These are phyloP conservation scores for Palythoa caribaeorum DNA, from an alignment of 92 coral and sea anemone species.

Conservation along the genomic window DNA sequence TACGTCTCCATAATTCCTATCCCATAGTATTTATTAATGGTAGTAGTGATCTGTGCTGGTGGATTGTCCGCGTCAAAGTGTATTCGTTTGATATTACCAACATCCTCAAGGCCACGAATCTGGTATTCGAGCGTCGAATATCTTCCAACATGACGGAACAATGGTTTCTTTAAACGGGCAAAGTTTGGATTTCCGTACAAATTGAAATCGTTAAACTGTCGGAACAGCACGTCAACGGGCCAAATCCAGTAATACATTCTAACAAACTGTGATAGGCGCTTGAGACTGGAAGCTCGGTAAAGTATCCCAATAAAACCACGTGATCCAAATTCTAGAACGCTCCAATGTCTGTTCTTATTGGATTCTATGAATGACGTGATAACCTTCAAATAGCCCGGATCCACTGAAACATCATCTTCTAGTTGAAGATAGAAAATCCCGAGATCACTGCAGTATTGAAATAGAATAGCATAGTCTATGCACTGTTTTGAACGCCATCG, in stretches of 20 bases:
- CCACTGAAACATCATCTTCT: conserved; percentile 74
- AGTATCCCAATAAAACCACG: conserved; percentile 87
- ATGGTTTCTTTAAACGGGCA: conserved; percentile 66
- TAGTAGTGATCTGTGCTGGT: conserved; percentile 58
- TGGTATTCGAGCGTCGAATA: conserved; percentile 77
- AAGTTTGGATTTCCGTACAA: conserved; percentile 73
- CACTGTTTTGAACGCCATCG: conserved; percentile 86
- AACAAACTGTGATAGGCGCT: conserved; percentile 68
- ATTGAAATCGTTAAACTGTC: conserved; percentile 80
- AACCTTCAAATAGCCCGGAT: conserved; percentile 57
- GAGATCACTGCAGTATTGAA: conserved; percentile 69
- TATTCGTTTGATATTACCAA: conserved; percentile 31
- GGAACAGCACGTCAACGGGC: conserved; percentile 76
- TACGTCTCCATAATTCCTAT: conserved; percentile 48
- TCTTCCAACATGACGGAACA: conserved; percentile 75
- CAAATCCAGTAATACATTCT: conserved; percentile 83
- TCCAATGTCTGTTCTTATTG: conserved; percentile 64
- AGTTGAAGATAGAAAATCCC: conserved; percentile 79
- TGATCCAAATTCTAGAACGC: conserved; percentile 81
- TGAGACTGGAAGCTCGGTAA: conserved; percentile 64
- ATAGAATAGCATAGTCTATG: conserved; percentile 75
- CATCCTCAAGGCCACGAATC: conserved; percentile 66
- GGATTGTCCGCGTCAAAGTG: conserved; percentile 74
- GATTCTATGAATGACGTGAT: conserved; percentile 64
- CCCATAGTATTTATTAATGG: conserved; percentile 34